phyloP scores from a whole-genome alignment of 2,113 vertebrate species.

The Urocitellus parryii region DNA sequence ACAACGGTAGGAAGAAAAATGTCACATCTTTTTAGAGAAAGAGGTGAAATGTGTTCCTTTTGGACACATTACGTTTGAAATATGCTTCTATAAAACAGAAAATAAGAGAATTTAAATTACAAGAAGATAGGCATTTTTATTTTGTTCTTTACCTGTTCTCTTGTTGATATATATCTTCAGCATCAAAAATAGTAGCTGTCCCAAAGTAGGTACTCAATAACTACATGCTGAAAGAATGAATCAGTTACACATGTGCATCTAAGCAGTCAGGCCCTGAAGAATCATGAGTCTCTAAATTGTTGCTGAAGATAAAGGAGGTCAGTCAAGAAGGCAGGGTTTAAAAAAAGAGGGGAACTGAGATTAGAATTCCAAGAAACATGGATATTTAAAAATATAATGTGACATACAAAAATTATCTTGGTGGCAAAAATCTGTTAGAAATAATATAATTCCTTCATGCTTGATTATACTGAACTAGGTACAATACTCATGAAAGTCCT shows the following conservation, averaged over 20 bases:
- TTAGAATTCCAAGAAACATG: background rate
- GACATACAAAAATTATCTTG: background rate
- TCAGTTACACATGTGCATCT: background rate
- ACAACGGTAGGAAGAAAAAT: background rate
- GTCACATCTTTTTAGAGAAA: background rate
- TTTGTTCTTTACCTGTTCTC: background rate
- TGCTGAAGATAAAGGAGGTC: background rate
- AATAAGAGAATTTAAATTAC: background rate
- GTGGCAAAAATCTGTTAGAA: background rate
- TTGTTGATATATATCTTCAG: background rate
- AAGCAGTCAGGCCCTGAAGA: background rate
- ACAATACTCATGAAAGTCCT: background rate
- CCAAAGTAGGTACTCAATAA: background rate
- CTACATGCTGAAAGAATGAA: background rate
- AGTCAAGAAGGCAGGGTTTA: background rate
- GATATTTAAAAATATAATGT: background rate
- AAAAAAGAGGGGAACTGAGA: background rate
- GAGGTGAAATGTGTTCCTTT: background rate
- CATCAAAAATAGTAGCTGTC: background rate
- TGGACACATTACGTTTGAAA: background rate
- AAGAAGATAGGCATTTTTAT: background rate
- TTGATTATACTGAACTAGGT: background rate
- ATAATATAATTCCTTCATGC: background rate
- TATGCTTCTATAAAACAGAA: constrained; percentile 16
- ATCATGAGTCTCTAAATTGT: background rate